Evolutionary conservation across 2,113 vertebrate species (phyloP).

Genomic region (Holacanthus passer): DNA sequence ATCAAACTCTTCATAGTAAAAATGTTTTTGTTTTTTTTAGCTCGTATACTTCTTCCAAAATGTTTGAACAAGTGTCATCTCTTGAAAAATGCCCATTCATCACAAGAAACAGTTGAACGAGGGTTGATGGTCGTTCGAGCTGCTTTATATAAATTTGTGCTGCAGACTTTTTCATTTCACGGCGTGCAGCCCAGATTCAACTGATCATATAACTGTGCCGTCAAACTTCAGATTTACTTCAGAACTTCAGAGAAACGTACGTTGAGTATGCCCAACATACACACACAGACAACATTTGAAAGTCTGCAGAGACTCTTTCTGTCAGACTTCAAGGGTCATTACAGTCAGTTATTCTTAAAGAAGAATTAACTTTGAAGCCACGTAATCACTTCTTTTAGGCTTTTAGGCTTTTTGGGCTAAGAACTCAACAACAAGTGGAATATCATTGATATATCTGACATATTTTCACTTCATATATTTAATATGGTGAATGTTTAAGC

Average conservation of each 20-base stretch:
- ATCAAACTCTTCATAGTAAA: background rate
- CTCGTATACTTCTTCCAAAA: background rate
- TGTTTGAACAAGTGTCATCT: background rate
- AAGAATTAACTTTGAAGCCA: background rate
- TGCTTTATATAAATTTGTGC: constrained; percentile 56
- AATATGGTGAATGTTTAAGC: background rate
- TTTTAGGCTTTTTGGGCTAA: background rate
- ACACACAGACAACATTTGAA: background rate
- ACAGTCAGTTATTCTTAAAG: background rate
- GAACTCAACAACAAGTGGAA: background rate
- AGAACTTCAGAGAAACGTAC: constrained; percentile 3
- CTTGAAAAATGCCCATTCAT: background rate
- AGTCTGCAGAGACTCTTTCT: background rate
- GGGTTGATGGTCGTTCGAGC: background rate
- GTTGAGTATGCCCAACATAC: background rate
- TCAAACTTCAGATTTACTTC: background rate
- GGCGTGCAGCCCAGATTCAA: constrained; percentile 1
- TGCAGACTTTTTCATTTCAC: constrained; percentile 59
- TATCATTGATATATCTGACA: background rate
- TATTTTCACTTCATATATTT: background rate
- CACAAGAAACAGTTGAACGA: background rate
- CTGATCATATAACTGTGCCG: background rate
- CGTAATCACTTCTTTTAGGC: background rate
- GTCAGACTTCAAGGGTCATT: background rate
- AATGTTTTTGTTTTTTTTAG: background rate